A percentile compares a stretch with the other conserved stretches of the same genome.
Conservation (phyloP, 2,113 vertebrate species). For the Mesoclemmys tuberculata region DNA sequence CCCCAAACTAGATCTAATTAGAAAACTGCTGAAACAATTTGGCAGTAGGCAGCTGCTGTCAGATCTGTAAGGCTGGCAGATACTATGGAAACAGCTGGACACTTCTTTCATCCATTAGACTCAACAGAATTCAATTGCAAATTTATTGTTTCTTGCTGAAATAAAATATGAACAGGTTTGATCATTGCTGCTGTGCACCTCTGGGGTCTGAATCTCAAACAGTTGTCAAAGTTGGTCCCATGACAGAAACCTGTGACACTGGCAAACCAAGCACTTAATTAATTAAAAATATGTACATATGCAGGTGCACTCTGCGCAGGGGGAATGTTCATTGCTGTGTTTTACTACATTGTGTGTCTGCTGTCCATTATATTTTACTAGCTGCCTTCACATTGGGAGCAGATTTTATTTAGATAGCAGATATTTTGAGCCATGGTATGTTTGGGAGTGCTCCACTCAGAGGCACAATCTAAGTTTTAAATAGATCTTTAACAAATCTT, state of each 20-base stretch:
- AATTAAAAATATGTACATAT: background rate
- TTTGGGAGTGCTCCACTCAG: background rate
- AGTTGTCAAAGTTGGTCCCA: background rate
- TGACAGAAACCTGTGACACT: background rate
- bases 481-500: background rate
- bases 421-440: background rate
- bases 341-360: background rate
- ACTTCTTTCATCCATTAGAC: conserved; percentile 49
- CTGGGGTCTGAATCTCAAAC: background rate
- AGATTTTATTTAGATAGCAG: background rate
- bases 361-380: background rate
- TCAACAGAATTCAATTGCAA: background rate
- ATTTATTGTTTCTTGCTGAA: background rate
- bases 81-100: conserved; percentile 56
- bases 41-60: conserved; percentile 65
- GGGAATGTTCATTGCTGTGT: background rate
- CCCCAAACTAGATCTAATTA: conserved; percentile 66
- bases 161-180: background rate
- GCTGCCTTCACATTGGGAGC: background rate
- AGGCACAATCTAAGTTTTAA: background rate
- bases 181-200: background rate
- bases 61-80: conserved; percentile 2
- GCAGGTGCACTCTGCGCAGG: background rate
- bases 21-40: conserved; percentile 66
- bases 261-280: rapidly evolving